A percentile compares a stretch with the other conserved stretches of the same genome.
These are phyloP conservation scores for Luperina testacea DNA, from an alignment of 2,888 invertebrate species.

Conservation along the genomic window DNA sequence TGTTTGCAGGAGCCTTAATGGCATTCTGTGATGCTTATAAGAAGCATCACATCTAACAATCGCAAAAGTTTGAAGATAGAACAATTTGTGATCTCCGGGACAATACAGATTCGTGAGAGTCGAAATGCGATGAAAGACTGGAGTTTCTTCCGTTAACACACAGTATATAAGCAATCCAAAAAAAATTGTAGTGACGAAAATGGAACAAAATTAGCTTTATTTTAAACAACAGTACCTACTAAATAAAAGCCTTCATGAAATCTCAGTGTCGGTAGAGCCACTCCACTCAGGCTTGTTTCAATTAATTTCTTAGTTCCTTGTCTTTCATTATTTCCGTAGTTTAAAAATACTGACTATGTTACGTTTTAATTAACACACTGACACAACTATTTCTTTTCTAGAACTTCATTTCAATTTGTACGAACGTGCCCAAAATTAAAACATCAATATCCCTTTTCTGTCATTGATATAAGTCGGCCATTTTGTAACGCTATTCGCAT, in stretches of 20 bases:
- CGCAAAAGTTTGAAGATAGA: not conserved
- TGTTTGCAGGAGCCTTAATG: too few relatives aligned
- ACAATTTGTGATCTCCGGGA: not conserved
- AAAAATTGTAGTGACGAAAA: not conserved
- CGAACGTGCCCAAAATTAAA: conserved; percentile 32
- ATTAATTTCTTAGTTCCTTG: not conserved
- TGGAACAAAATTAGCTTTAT: not conserved
- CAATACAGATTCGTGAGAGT: not conserved
- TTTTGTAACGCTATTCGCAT: conserved; percentile 33
- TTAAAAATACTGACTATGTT: not conserved
- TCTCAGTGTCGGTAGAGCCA: not conserved
- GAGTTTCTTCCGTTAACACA: not conserved
- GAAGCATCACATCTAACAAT: not conserved
- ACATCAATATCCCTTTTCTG: conserved; percentile 11
- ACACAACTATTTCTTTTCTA: not conserved
- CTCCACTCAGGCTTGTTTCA: not conserved
- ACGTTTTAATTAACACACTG: not conserved
- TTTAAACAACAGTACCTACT: not conserved
- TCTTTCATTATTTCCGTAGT: not conserved
- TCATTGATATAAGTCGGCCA: conserved; percentile 15
- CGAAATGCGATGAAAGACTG: too few relatives aligned
- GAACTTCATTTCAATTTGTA: not conserved
- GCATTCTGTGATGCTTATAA: too few relatives aligned
- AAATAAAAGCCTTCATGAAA: not conserved
- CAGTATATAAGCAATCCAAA: not conserved